These are phyloP conservation scores for Drosophila biarmipes DNA, from an alignment of 1,140 invertebrate species.

Conservation along the genomic window DNA sequence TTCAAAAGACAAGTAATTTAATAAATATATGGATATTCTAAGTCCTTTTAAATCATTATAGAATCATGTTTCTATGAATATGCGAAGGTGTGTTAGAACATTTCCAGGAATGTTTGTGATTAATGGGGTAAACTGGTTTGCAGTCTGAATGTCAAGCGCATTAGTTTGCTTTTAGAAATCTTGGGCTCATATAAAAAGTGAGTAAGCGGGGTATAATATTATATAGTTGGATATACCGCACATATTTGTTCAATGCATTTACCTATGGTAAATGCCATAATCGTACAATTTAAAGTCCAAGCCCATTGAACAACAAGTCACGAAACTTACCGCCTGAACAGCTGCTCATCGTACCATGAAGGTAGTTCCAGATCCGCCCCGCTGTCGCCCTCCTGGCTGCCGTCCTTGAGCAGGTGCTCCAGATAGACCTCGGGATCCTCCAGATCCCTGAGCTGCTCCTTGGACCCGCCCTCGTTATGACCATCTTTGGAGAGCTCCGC, in stretches of 20 bases:
- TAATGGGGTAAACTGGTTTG: too few species aligned
- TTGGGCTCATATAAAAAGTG: too few species aligned
- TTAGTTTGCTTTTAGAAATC: too few species aligned
- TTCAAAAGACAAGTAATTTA: not conserved
- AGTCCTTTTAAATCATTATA: too few species aligned
- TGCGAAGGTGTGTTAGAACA: too few species aligned
- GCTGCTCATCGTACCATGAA: constrained; percentile 86
- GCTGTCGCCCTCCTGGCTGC: constrained; percentile 74
- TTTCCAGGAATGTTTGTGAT: too few species aligned
- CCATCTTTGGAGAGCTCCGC: constrained; percentile 17
- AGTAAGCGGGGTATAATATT: too few species aligned
- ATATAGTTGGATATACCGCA: too few species aligned
- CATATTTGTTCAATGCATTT: too few species aligned
- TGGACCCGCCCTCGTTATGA: constrained; percentile 11
- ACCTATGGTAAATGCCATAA: not conserved
- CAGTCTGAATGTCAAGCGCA: too few species aligned
- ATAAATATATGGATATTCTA: not conserved
- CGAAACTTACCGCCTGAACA: constrained; percentile 85
- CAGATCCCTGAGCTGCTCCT: not conserved
- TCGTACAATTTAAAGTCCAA: too few species aligned
- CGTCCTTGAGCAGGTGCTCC: constrained; percentile 64
- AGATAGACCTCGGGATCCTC: constrained; percentile 53
- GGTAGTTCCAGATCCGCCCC: constrained; percentile 84
- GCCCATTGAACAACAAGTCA: constrained; percentile 10
- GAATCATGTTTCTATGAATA: too few species aligned